Conservation (phyloP, 2,888 invertebrate species). For the Gisinianus flammeolus region DNA sequence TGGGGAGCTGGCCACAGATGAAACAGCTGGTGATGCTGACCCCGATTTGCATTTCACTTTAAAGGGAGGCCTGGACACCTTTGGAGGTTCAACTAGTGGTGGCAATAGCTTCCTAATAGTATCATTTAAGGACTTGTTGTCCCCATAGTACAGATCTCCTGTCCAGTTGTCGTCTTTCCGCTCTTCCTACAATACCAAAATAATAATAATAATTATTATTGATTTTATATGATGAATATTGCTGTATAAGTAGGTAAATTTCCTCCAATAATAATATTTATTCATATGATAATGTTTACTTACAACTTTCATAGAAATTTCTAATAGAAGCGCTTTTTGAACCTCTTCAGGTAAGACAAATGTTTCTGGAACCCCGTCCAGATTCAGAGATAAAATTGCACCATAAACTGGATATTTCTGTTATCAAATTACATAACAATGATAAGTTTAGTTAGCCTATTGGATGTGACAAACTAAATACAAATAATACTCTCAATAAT, state of each 20-base stretch:
- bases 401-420: conserved; percentile 6
- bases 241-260: background rate
- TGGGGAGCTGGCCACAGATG: background rate
- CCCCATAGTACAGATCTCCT: background rate
- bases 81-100: background rate
- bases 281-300: background rate
- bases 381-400: background rate
- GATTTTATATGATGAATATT: background rate
- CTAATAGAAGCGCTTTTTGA: background rate
- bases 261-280: background rate
- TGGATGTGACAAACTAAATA: too few species aligned
- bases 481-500: background rate
- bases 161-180: background rate
- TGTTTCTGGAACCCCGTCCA: background rate
- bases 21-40: background rate
- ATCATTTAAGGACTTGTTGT: background rate
- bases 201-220: background rate
- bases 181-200: background rate
- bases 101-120: background rate
- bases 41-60: too few species aligned
- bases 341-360: background rate
- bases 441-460: too few species aligned
- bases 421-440: background rate
- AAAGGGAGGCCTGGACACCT: background rate
- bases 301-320: background rate